Conservation (phyloP, 2,888 invertebrate species). For the Zaprionus lineosus region DNA sequence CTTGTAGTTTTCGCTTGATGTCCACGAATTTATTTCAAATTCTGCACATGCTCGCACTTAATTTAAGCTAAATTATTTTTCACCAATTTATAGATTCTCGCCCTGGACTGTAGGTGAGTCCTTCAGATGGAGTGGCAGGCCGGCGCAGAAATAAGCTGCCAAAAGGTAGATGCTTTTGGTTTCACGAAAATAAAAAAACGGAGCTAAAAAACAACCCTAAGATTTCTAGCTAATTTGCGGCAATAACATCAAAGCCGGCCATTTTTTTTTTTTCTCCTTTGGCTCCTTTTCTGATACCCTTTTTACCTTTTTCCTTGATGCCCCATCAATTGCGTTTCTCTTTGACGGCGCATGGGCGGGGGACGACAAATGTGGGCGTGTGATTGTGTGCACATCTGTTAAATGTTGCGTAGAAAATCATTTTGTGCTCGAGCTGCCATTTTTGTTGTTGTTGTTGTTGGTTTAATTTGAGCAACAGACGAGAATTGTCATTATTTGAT, state of each 20-base stretch:
- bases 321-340: slow-evolving; percentile 47
- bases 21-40: slow-evolving; percentile 60
- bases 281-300: slow-evolving; percentile 26
- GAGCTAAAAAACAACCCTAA: slow-evolving; percentile 57
- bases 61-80: slow-evolving; percentile 73
- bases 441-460: slow-evolving; percentile 1
- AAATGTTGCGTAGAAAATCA: slow-evolving; percentile 62
- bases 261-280: slow-evolving; percentile 30
- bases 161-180: slow-evolving; percentile 47
- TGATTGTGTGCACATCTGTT: slow-evolving; percentile 49
- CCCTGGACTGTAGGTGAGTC: slow-evolving; percentile 42
- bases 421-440: slow-evolving; percentile 22
- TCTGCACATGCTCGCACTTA: slow-evolving; percentile 73
- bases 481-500: too few relatives aligned
- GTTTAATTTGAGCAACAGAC: too few relatives aligned
- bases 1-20: background rate
- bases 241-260: slow-evolving; percentile 75
- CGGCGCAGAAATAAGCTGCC: slow-evolving; percentile 33
- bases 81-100: slow-evolving; percentile 50
- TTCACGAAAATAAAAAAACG: slow-evolving; percentile 2
- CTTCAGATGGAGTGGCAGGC: slow-evolving; percentile 17
- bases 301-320: slow-evolving; percentile 29
- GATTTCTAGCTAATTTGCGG: slow-evolving; percentile 77
- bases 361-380: slow-evolving; percentile 39
- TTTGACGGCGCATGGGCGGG: slow-evolving; percentile 12